A percentile compares a stretch with the other conserved stretches of the same genome.
phyloP scores from a whole-genome alignment of 2,797 vertebrate species.

The Ctenosaura bakeri region DNA sequence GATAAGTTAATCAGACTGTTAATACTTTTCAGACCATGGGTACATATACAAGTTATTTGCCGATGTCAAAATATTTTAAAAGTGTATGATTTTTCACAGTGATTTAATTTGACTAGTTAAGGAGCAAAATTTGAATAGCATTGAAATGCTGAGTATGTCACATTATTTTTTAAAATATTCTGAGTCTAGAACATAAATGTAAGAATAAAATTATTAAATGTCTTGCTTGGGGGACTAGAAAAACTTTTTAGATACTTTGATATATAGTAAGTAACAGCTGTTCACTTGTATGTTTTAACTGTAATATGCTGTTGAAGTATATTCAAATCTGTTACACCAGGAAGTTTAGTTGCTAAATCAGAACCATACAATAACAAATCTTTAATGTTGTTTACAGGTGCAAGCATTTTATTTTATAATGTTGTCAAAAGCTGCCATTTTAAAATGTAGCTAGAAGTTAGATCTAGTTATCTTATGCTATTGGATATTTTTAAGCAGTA shows the following conservation, averaged over 20 bases:
- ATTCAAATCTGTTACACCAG: not conserved
- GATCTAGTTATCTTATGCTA: constrained; percentile 20
- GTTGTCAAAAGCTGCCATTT: constrained; percentile 23
- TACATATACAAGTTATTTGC: constrained; percentile 30
- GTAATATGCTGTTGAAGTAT: not conserved
- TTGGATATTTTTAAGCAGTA: constrained; percentile 15
- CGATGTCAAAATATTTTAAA: constrained; percentile 29
- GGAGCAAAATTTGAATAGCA: constrained; percentile 32
- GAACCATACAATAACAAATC: not conserved
- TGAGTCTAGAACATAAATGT: constrained; percentile 33
- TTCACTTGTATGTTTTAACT: not conserved
- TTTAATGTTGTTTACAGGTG: not conserved
- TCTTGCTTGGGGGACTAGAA: constrained; percentile 34
- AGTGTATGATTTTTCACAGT: constrained; percentile 12
- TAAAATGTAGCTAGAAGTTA: not conserved
- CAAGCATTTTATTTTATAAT: constrained; percentile 18
- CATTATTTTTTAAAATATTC: constrained; percentile 28
- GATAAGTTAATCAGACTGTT: constrained; percentile 45
- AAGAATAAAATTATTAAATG: not conserved
- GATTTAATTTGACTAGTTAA: constrained; percentile 7
- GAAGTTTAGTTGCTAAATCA: not conserved
- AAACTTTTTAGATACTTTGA: constrained; percentile 22
- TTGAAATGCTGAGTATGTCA: constrained; percentile 47
- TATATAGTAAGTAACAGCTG: not conserved
- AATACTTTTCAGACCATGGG: constrained; percentile 44